These are phyloP conservation scores for Actenoides lindsayi DNA, from an alignment of 2,113 vertebrate species.

Conservation along the genomic window DNA sequence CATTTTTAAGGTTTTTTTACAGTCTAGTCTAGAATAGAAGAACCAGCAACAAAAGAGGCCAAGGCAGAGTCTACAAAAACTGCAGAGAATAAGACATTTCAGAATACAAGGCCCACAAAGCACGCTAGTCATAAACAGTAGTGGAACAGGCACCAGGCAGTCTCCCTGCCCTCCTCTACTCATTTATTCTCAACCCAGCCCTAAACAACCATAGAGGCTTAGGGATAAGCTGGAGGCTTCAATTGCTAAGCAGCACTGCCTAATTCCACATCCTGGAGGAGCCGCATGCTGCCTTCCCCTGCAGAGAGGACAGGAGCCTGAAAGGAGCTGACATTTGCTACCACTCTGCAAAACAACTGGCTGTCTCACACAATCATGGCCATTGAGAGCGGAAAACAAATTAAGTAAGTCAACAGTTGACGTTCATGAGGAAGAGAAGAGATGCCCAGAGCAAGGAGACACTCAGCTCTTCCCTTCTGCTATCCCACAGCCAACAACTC, in stretches of 20 bases:
- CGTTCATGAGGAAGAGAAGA: background rate
- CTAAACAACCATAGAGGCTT: background rate
- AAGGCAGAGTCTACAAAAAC: background rate
- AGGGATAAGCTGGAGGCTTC: background rate
- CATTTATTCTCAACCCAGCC: background rate
- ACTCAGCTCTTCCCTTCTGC: background rate
- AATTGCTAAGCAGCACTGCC: background rate
- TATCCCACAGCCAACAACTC: background rate
- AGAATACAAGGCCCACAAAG: background rate
- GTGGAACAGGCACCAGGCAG: background rate
- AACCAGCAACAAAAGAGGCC: background rate
- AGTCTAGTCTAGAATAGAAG: background rate
- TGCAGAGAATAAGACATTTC: background rate
- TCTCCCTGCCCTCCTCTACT: background rate
- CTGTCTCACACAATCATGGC: background rate
- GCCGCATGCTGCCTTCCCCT: background rate
- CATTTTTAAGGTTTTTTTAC: background rate
- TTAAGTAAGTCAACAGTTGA: background rate
- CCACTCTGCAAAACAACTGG: background rate
- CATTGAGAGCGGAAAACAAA: background rate
- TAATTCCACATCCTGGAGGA: background rate
- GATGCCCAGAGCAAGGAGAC: background rate
- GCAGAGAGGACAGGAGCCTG: fast-evolving
- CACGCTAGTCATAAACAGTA: background rate
- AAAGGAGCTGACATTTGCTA: background rate